phyloP scores from a whole-genome alignment of 1,140 invertebrate genomes.

The Neotoxoptera formosana region DNA sequence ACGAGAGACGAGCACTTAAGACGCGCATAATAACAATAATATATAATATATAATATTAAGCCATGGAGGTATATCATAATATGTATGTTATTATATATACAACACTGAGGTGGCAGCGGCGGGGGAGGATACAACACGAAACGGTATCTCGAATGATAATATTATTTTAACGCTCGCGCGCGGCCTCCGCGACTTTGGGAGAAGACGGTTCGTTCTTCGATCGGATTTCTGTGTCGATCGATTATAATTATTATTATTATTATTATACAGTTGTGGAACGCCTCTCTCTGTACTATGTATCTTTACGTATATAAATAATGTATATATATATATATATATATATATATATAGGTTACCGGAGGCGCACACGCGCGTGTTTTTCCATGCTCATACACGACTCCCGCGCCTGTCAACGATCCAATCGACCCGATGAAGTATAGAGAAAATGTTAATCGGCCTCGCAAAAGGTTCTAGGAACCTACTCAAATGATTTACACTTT shows the following conservation, averaged over 20 bases:
- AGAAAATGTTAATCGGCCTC: not conserved
- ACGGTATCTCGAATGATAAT: not conserved
- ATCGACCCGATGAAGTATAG: not conserved
- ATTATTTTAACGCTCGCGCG: not conserved
- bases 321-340: not conserved
- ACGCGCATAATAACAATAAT: not conserved
- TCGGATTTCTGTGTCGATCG: not conserved
- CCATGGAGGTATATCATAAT: not conserved
- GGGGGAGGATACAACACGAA: not conserved
- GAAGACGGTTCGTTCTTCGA: not conserved
- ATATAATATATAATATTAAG: not conserved
- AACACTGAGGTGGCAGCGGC: not conserved
- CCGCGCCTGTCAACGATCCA: not conserved
- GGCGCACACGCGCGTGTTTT: not conserved
- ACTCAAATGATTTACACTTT: not conserved
- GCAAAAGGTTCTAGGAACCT: not conserved
- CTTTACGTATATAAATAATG: not conserved
- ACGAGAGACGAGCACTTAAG: not conserved
- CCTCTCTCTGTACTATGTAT: not conserved
- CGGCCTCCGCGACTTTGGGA: not conserved
- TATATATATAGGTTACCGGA: not conserved
- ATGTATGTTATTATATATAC: not conserved
- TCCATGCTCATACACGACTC: not conserved
- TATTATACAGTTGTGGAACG: not conserved
- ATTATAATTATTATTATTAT: not conserved